phyloP scores from a whole-genome alignment of 2,113 vertebrate species.

The Equus quagga region DNA sequence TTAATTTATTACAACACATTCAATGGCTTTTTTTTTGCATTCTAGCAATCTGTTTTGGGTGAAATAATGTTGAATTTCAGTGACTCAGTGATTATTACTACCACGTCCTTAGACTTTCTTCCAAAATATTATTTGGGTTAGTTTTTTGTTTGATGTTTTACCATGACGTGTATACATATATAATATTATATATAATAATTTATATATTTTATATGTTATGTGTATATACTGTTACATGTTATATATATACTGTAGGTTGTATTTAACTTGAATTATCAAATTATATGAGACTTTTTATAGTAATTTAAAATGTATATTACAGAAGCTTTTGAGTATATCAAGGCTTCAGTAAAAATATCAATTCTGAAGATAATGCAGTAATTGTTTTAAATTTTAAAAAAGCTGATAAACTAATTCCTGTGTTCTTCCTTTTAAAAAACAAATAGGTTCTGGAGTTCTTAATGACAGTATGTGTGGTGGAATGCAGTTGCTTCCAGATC shows the following conservation, averaged over 20 bases:
- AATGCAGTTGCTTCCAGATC: constrained; percentile 97
- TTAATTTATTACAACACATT: not conserved
- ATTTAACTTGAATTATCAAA: constrained; percentile 4
- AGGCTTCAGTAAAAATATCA: constrained; percentile 5
- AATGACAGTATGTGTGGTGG: constrained; percentile 97
- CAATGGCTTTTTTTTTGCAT: not conserved
- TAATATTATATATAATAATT: not conserved
- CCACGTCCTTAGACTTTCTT: not conserved
- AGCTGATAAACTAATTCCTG: not conserved
- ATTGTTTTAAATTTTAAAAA: constrained; percentile 32
- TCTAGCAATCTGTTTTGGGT: not conserved
- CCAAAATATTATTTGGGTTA: not conserved
- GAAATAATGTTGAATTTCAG: constrained; percentile 15
- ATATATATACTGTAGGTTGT: not conserved
- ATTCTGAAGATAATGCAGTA: constrained; percentile 39
- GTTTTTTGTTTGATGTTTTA: constrained; percentile 15
- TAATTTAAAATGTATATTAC: not conserved
- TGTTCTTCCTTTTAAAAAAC: constrained; percentile 27
- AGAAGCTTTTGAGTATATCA: not conserved
- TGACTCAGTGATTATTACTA: not conserved
- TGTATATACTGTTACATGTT: no score
- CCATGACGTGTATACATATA: not conserved
- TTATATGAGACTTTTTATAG: not conserved
- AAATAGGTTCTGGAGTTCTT: constrained; percentile 85
- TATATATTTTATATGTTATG: not conserved